phyloP scores from a whole-genome alignment of 2,888 invertebrate species.

The Acleris sparsana region DNA sequence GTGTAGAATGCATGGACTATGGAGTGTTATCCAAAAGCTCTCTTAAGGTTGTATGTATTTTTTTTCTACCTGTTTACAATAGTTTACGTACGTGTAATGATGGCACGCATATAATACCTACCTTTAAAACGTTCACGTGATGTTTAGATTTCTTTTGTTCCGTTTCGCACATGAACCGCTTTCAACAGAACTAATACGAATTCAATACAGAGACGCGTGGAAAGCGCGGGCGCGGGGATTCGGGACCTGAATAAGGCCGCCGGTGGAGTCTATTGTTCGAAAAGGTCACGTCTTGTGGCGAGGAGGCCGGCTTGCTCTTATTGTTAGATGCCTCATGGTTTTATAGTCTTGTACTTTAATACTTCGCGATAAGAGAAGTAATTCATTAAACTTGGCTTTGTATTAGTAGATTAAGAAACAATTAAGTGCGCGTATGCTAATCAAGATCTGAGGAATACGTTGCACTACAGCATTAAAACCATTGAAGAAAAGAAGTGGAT shows the following conservation, averaged over 20 bases:
- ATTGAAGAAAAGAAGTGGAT: background rate
- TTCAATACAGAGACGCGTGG: conserved; percentile 50
- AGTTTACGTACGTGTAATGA: too few relatives aligned
- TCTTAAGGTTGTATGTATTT: too few relatives aligned
- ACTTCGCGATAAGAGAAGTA: background rate
- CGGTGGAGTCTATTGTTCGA: conserved; percentile 65
- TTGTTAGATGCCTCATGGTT: conserved; percentile 3
- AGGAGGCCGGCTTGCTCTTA: conserved; percentile 28
- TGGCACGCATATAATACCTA: too few relatives aligned
- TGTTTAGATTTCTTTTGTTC: background rate
- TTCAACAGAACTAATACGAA: conserved; percentile 14
- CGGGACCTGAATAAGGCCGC: conserved; percentile 55
- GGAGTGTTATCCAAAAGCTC: too few relatives aligned
- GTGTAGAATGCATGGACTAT: too few relatives aligned
- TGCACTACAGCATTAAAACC: conserved; percentile 4
- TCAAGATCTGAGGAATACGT: conserved; percentile 23
- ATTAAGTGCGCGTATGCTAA: background rate
- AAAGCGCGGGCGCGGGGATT: conserved; percentile 56
- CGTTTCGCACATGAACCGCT: background rate
- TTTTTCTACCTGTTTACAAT: too few relatives aligned
- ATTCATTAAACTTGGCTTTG: background rate
- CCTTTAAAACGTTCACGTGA: too few relatives aligned
- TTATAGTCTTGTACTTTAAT: background rate
- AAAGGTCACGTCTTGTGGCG: conserved; percentile 52
- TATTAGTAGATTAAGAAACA: too few relatives aligned